These are phyloP conservation scores for Ciconia boyciana DNA, from an alignment of 2,113 vertebrate species.

Conservation along the genomic window DNA sequence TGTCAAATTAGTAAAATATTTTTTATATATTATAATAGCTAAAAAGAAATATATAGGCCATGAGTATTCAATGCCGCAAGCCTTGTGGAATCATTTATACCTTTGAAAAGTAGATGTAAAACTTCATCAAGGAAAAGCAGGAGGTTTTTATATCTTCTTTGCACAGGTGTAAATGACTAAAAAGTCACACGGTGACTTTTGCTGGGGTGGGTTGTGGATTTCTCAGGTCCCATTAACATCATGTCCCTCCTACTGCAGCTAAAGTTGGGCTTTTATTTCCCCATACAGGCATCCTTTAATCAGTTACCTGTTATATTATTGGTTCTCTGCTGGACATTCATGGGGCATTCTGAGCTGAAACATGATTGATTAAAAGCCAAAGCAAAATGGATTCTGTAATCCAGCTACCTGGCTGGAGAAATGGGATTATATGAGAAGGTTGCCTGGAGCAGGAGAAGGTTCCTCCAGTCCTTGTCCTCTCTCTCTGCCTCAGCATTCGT, in stretches of 20 bases:
- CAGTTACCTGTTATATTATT: neutral
- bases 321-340: neutral
- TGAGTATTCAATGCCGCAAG: neutral
- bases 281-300: neutral
- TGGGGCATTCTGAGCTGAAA: neutral
- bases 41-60: conserved; percentile 21
- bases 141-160: neutral
- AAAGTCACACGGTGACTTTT: neutral
- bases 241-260: neutral
- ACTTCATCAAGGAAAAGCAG: neutral
- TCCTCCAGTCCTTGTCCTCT: neutral
- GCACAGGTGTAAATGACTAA: neutral
- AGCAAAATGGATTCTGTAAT: neutral
- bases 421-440: neutral
- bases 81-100: neutral
- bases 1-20: conserved; percentile 56
- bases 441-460: neutral
- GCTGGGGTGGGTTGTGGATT: neutral
- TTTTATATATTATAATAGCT: conserved; percentile 14
- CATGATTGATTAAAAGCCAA: neutral
- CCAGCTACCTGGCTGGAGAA: neutral
- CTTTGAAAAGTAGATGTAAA: neutral
- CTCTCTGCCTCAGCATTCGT: neutral
- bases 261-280: neutral
- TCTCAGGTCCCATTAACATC: neutral